Percentiles rank a stretch among this genome's conserved stretches.
Evolutionary conservation across 2,113 vertebrate genomes (phyloP).

Genomic region (Amphiprion ocellaris): DNA sequence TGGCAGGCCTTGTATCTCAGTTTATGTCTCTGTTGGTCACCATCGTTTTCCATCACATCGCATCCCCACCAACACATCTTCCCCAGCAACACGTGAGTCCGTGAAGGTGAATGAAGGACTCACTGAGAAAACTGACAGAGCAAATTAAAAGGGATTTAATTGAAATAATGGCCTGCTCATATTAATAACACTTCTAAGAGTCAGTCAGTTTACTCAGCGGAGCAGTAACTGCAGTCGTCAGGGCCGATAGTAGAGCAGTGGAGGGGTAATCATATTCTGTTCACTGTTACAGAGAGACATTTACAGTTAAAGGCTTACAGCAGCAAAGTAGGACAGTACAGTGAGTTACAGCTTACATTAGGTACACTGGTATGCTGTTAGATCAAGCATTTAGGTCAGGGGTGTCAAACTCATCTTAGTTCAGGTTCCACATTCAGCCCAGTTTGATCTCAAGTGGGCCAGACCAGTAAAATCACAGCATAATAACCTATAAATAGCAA

Average conservation of each 20-base stretch:
- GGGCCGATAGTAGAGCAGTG: not conserved
- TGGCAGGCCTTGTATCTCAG: slow-evolving; percentile 48
- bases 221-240: slow-evolving; percentile 23
- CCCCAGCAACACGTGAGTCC: not conserved
- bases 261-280: not conserved
- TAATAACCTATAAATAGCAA: too few species aligned
- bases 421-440: too few species aligned
- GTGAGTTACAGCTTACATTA: too few species aligned
- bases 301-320: not conserved
- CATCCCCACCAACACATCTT: not conserved
- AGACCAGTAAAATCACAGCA: too few species aligned
- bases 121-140: slow-evolving; percentile 19
- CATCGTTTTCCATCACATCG: slow-evolving; percentile 18
- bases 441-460: too few species aligned
- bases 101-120: slow-evolving; percentile 11
- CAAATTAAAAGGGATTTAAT: slow-evolving; percentile 55
- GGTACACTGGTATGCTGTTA: too few species aligned
- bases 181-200: slow-evolving; percentile 24
- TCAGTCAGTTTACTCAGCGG: slow-evolving; percentile 23
- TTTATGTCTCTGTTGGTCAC: slow-evolving; percentile 30
- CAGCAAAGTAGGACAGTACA: too few species aligned
- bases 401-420: too few species aligned
- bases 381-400: too few species aligned
- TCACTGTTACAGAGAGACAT: slow-evolving; percentile 13
- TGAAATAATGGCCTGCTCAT: slow-evolving; percentile 27